These are phyloP conservation scores for Meloidogyne chitwoodi DNA, from an alignment of 1,140 invertebrate species.

Conservation along the genomic window DNA sequence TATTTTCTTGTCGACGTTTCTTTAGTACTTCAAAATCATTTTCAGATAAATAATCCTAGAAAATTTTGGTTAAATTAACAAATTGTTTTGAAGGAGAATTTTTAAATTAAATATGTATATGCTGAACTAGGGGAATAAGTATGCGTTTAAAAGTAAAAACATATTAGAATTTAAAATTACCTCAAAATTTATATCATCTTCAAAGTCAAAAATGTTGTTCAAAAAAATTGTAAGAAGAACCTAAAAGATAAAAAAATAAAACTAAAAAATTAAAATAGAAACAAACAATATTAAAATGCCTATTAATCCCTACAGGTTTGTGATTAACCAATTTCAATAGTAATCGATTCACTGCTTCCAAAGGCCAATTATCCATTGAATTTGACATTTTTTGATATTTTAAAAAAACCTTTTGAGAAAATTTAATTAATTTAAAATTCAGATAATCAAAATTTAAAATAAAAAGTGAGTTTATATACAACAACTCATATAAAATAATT, in stretches of 20 bases:
- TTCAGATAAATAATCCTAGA: constrained; percentile 14
- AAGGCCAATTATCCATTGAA: background rate
- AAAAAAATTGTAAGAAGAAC: constrained; percentile 1
- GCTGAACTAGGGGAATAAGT: no score
- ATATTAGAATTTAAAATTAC: background rate
- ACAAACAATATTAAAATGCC: constrained; percentile 6
- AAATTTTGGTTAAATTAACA: no score
- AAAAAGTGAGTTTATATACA: no score
- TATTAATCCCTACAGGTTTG: constrained; percentile 17
- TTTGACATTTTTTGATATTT: background rate
- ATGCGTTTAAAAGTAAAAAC: no score
- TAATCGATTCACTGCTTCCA: background rate
- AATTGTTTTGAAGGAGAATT: background rate
- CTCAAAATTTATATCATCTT: constrained; percentile 19
- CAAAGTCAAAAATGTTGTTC: constrained; percentile 18
- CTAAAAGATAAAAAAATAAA: background rate
- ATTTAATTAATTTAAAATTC: no score
- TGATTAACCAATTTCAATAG: constrained; percentile 12
- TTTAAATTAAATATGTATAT: no score
- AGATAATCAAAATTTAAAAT: no score
- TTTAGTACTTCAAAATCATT: constrained; percentile 16
- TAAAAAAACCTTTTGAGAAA: no score
- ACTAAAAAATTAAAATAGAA: background rate
- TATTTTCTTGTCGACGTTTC: constrained; percentile 1
- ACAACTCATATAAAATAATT: no score